Conservation (phyloP, 2,113 vertebrate genomes). For the Leiothrix lutea region DNA sequence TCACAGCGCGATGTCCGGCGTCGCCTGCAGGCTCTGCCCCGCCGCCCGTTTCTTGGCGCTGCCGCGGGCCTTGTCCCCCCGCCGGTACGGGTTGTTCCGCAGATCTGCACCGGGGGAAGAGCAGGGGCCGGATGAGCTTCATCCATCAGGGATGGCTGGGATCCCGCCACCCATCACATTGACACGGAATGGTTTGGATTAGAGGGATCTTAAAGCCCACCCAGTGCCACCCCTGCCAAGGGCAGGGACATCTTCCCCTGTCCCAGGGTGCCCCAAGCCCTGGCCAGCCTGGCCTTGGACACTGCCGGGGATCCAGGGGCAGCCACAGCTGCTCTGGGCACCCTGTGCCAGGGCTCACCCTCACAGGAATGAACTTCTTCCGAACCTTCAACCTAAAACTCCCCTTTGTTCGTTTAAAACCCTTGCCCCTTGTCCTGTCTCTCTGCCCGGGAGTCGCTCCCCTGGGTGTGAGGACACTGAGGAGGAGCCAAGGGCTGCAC, state of each 20-base stretch:
- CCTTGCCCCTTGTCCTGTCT: too few relatives aligned
- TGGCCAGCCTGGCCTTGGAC: accelerated
- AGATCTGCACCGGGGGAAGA: conserved; percentile 72
- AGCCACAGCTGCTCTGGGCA: neutral
- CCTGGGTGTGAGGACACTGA: accelerated
- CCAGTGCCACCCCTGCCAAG: neutral
- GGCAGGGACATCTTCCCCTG: neutral
- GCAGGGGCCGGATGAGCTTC: accelerated
- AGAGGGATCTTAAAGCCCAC: neutral
- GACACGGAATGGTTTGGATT: accelerated
- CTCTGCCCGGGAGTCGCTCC: neutral
- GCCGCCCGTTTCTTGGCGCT: conserved; percentile 81
- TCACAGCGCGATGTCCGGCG: conserved; percentile 85
- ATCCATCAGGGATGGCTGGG: accelerated
- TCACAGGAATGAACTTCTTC: neutral
- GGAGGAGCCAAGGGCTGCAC: neutral
- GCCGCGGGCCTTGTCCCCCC: conserved; percentile 78
- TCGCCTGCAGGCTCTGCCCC: conserved; percentile 79
- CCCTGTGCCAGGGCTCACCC: neutral
- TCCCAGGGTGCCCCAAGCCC: neutral
- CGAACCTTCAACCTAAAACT: neutral
- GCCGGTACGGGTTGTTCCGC: conserved; percentile 90
- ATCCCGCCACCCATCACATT: neutral
- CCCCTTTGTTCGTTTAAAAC: neutral
- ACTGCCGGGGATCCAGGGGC: neutral